Conservation (phyloP, 1,140 invertebrate genomes). For the Sycophila sp. region DNA sequence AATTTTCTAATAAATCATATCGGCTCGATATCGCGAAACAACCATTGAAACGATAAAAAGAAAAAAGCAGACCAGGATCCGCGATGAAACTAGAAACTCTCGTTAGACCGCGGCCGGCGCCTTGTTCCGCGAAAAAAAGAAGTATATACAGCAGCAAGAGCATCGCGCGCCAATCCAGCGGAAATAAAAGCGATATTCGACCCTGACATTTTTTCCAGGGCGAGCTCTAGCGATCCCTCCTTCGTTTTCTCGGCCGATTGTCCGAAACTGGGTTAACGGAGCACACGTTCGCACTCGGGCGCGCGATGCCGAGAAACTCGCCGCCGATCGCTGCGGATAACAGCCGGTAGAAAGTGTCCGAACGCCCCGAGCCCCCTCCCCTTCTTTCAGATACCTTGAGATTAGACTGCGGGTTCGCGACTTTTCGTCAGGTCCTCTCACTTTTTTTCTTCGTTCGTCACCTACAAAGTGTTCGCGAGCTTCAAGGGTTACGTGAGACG, state of each 20-base stretch:
- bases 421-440: too few species aligned
- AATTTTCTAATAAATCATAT: too few species aligned
- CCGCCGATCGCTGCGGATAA: neutral
- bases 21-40: too few species aligned
- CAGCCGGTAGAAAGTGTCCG: constrained; percentile 19
- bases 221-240: neutral
- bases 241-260: neutral
- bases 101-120: neutral
- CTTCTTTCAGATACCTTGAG: too few species aligned
- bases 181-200: constrained; percentile 21
- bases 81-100: neutral
- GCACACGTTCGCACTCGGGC: constrained; percentile 17
- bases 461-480: neutral
- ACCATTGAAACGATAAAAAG: too few species aligned
- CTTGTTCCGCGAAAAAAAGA: neutral
- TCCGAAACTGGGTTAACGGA: constrained; percentile 35
- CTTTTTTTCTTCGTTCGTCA: neutral
- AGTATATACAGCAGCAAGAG: neutral
- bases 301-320: neutral
- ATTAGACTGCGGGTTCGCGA: too few species aligned
- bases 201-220: constrained; percentile 31
- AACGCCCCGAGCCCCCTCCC: too few species aligned
- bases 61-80: too few species aligned
- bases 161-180: neutral
- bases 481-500: neutral